Conservation (phyloP, 2,888 invertebrate genomes). For the Tanytarsus gracilentus region DNA sequence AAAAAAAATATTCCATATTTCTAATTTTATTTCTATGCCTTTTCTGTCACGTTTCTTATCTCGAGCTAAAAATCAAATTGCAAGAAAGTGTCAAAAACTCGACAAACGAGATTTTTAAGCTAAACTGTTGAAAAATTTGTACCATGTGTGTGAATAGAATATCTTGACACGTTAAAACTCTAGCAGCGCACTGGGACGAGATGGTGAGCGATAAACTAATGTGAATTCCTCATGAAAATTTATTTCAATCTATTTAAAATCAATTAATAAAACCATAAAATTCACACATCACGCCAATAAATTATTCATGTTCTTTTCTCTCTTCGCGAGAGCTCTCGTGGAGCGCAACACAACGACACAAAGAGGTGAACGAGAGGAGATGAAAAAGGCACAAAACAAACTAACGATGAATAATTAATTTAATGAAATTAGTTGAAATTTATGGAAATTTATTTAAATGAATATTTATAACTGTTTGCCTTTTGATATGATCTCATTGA, state of each 20-base stretch:
- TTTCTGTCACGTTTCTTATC: no score
- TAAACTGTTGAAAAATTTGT: no score
- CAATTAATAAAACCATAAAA: constrained; percentile 29
- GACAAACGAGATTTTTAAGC: no score
- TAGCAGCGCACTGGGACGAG: background rate
- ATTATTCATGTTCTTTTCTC: constrained; percentile 21
- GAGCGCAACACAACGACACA: background rate
- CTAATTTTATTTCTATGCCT: no score
- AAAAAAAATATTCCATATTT: no score
- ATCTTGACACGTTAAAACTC: background rate
- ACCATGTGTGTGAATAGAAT: no score
- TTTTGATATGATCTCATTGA: constrained; percentile 13
- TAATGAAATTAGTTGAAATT: constrained; percentile 5
- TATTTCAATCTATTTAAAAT: constrained; percentile 19
- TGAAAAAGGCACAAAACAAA: constrained; percentile 1
- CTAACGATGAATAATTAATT: constrained; percentile 19
- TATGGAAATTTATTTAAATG: constrained; percentile 10
- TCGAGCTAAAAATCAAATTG: no score
- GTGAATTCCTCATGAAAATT: constrained; percentile 13
- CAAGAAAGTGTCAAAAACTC: no score
- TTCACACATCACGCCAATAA: constrained; percentile 28
- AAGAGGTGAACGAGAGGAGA: background rate
- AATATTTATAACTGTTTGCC: constrained; percentile 17
- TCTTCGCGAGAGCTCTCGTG: no score
- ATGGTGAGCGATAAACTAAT: background rate